A percentile compares a stretch with the other conserved stretches of the same genome.
Evolutionary conservation across 2,797 vertebrate species (phyloP).

Genomic region (Acomys russatus): DNA sequence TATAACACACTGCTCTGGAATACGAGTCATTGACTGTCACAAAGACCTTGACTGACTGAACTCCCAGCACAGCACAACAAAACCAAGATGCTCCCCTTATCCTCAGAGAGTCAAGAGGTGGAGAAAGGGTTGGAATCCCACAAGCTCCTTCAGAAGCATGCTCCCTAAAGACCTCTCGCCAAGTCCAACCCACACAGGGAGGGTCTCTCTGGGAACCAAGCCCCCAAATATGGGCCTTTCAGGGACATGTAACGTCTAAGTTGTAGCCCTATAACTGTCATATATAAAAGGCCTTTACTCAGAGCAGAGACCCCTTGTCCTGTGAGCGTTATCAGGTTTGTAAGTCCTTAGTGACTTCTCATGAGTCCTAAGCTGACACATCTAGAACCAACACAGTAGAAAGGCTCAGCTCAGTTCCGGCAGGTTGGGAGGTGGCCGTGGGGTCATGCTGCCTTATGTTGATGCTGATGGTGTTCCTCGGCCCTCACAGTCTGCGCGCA

Average conservation of each 20-base stretch:
- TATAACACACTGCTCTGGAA: not conserved
- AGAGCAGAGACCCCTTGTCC: not conserved
- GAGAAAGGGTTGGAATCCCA: not conserved
- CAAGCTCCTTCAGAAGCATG: not conserved
- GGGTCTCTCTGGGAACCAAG: not conserved
- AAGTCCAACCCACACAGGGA: not conserved
- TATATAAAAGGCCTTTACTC: not conserved
- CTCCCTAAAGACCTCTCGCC: not conserved
- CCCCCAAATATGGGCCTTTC: not conserved
- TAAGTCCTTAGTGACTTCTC: not conserved
- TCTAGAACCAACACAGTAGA: not conserved
- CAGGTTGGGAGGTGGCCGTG: not conserved
- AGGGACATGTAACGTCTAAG: not conserved
- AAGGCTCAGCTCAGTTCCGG: not conserved
- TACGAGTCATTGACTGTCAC: not conserved
- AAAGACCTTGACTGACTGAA: not conserved
- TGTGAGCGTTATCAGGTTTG: not conserved
- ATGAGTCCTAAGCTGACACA: not conserved
- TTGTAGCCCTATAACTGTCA: not conserved
- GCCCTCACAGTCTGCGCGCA: not conserved
- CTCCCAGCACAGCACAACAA: not conserved
- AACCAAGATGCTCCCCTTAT: not conserved
- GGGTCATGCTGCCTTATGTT: not conserved
- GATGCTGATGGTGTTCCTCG: conserved; percentile 30
- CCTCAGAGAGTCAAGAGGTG: not conserved